Evolutionary conservation across 2,888 invertebrate genomes (phyloP).

Genomic region (Macrosiphum euphorbiae): DNA sequence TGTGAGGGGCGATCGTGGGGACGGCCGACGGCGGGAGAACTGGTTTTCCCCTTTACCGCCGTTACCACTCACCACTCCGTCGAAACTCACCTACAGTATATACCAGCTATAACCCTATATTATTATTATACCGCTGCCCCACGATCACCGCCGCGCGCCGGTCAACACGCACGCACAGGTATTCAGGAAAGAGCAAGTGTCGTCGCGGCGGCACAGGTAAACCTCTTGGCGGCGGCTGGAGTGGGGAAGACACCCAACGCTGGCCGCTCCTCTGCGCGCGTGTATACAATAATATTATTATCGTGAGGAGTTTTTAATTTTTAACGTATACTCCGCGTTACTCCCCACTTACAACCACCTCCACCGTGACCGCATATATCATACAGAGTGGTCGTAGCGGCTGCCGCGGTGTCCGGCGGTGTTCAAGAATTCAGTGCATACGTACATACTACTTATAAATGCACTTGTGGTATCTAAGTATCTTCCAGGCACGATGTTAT

Average conservation of each 20-base stretch:
- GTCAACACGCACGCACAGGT: conserved; percentile 58
- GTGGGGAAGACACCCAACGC: conserved; percentile 6
- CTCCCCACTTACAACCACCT: neutral
- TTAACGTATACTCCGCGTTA: neutral
- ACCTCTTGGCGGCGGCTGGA: no score
- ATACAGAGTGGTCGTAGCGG: neutral
- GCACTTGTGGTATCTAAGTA: neutral
- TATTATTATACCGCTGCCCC: neutral
- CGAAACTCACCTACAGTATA: neutral
- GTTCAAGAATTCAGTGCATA: neutral
- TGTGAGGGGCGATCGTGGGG: neutral
- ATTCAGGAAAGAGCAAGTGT: conserved; percentile 63
- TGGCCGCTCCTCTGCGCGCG: conserved; percentile 9
- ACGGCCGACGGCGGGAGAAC: neutral
- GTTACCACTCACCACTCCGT: neutral
- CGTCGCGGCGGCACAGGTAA: conserved; percentile 5
- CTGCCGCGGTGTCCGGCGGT: neutral
- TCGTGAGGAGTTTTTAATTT: conserved; percentile 43
- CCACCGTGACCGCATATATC: neutral
- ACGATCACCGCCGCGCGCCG: conserved; percentile 9
- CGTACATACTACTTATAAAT: neutral
- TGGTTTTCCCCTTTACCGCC: neutral
- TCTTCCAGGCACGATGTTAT: neutral
- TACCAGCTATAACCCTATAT: neutral
- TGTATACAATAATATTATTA: conserved; percentile 1